phyloP scores from a whole-genome alignment of 2,113 vertebrate species.

The Thermophis baileyi region DNA sequence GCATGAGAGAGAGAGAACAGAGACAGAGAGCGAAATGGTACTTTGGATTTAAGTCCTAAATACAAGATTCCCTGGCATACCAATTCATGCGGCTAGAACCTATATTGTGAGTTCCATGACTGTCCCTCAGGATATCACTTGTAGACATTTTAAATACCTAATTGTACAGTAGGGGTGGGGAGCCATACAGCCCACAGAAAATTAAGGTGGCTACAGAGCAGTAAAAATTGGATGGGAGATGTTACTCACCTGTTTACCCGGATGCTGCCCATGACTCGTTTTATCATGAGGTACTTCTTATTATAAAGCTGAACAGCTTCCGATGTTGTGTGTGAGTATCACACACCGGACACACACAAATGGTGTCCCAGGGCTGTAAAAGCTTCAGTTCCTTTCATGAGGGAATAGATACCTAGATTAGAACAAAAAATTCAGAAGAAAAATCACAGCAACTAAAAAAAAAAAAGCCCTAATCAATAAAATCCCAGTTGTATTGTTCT shows the following conservation, averaged over 20 bases:
- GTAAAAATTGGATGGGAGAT: not conserved
- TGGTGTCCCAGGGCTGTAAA: slow-evolving; percentile 10
- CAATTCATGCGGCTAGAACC: not conserved
- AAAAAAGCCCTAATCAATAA: not conserved
- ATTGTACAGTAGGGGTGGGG: not conserved
- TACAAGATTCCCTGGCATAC: not conserved
- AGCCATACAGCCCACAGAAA: not conserved
- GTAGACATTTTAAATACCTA: not conserved
- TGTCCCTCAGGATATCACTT: not conserved
- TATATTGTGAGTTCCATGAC: not conserved
- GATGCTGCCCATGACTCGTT: slow-evolving; percentile 63
- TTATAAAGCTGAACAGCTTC: slow-evolving; percentile 2
- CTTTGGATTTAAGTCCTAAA: not conserved
- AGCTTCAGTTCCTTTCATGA: not conserved
- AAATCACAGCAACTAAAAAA: not conserved
- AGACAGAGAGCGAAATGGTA: not conserved
- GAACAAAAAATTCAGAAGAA: slow-evolving; percentile 19
- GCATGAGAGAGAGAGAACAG: not conserved
- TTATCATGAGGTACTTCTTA: slow-evolving; percentile 40
- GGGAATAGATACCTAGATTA: slow-evolving; percentile 1
- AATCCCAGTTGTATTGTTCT: rapidly evolving
- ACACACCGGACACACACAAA: slow-evolving; percentile 34
- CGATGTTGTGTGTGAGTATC: slow-evolving; percentile 32
- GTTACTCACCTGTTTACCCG: slow-evolving; percentile 64
- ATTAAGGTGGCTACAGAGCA: not conserved